Conservation (phyloP, 2,113 vertebrate genomes). For the Hemiprocne comata region DNA sequence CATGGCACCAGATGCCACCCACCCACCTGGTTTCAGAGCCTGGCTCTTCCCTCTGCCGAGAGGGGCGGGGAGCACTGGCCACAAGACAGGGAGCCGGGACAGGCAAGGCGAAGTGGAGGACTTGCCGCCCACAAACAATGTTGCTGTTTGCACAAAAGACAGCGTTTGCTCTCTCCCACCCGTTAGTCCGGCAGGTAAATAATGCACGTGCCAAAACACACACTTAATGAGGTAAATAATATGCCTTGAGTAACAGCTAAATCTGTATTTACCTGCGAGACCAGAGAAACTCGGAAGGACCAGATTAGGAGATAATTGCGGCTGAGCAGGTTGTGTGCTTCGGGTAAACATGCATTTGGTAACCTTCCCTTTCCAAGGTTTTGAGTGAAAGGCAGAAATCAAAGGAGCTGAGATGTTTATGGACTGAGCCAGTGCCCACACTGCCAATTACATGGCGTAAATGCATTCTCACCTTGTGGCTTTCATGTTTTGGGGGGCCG, state of each 20-base stretch:
- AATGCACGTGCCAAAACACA: constrained; percentile 81
- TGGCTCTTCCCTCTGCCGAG: rapidly evolving
- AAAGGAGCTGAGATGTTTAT: not conserved
- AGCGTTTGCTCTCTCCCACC: constrained; percentile 74
- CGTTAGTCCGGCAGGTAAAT: constrained; percentile 79
- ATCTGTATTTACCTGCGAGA: constrained; percentile 83
- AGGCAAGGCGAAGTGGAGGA: rapidly evolving
- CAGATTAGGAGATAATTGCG: constrained; percentile 80
- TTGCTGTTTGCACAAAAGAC: constrained; percentile 75
- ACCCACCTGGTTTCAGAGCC: not conserved
- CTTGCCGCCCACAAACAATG: not conserved
- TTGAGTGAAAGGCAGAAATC: constrained; percentile 26
- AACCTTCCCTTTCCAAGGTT: constrained; percentile 61
- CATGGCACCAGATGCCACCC: not conserved
- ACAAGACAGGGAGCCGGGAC: rapidly evolving
- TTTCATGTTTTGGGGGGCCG: not conserved
- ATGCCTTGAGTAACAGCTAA: constrained; percentile 77
- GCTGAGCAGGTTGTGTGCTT: constrained; percentile 76
- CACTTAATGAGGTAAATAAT: constrained; percentile 84
- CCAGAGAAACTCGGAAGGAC: constrained; percentile 74
- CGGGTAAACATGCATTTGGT: constrained; percentile 75
- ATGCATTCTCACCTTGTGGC: not conserved
- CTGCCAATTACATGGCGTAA: not conserved
- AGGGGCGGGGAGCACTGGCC: not conserved
- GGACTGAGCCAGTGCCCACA: rapidly evolving